Conservation (phyloP, 2,888 invertebrate species). For the Nebria salina region DNA sequence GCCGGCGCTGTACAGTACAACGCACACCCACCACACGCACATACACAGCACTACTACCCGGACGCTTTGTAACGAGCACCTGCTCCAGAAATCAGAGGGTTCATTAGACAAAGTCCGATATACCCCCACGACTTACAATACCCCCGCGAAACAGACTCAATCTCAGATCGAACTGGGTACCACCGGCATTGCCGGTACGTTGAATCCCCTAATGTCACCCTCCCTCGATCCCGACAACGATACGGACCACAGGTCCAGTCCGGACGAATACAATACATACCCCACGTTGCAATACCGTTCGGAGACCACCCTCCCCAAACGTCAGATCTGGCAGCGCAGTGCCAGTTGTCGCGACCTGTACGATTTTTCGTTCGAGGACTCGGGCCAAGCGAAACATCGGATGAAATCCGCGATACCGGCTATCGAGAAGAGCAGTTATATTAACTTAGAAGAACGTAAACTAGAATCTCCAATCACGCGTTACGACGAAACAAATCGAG, state of each 20-base stretch:
- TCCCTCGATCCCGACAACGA: conserved; percentile 54
- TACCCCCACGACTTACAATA: conserved; percentile 49
- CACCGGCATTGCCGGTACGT: conserved; percentile 42
- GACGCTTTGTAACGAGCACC: conserved; percentile 68
- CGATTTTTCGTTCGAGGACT: conserved; percentile 79
- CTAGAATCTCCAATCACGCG: conserved; percentile 77
- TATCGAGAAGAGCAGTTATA: conserved; percentile 56
- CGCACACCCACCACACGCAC: conserved; percentile 56
- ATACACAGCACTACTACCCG: conserved; percentile 62
- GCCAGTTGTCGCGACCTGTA: conserved; percentile 85
- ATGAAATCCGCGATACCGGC: conserved; percentile 63
- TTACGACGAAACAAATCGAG: conserved; percentile 74
- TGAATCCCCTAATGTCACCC: conserved; percentile 30
- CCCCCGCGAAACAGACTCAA: conserved; percentile 58
- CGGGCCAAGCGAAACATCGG: conserved; percentile 72
- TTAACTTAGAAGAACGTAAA: conserved; percentile 61
- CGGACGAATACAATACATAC: conserved; percentile 55
- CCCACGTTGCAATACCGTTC: conserved; percentile 51
- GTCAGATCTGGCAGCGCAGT: conserved; percentile 78
- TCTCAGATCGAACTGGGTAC: conserved; percentile 61
- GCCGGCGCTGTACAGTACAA: conserved; percentile 50
- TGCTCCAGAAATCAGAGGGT: conserved; percentile 63
- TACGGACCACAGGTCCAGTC: conserved; percentile 50
- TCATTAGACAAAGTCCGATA: conserved; percentile 64
- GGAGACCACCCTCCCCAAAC: conserved; percentile 58